Percentiles rank a stretch among this genome's conserved stretches.
phyloP scores from a whole-genome alignment of 2,113 vertebrate species.

The Myrmecophaga tridactyla region DNA sequence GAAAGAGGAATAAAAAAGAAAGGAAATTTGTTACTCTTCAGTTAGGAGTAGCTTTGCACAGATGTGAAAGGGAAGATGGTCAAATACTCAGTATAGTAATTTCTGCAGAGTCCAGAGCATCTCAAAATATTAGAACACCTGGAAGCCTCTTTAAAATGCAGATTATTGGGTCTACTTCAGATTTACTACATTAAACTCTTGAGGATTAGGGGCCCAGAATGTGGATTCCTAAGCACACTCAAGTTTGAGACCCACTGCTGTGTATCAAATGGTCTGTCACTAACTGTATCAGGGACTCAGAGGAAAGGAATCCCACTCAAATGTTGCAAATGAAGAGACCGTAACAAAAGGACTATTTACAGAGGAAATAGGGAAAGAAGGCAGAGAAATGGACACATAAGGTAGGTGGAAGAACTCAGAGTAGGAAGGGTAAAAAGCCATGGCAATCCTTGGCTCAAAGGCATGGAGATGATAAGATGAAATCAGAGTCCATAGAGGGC shows the following conservation, averaged over 20 bases:
- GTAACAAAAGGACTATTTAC: not conserved
- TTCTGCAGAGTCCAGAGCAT: not conserved
- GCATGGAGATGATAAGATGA: accelerated
- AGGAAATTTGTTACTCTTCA: not conserved
- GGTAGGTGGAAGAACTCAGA: not conserved
- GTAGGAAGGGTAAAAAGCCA: not conserved
- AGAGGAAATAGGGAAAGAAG: not conserved
- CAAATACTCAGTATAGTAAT: not conserved
- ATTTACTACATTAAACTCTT: not conserved
- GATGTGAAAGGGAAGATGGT: not conserved
- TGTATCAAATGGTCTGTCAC: not conserved
- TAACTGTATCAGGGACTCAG: not conserved
- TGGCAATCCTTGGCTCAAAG: no score
- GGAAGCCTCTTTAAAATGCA: not conserved
- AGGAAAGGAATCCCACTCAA: not conserved
- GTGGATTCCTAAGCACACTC: not conserved
- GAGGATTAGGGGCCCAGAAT: not conserved
- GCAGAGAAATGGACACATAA: not conserved
- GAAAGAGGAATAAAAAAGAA: not conserved
- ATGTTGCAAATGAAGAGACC: not conserved
- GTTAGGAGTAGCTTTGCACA: not conserved
- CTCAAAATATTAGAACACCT: not conserved
- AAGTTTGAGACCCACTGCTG: not conserved
- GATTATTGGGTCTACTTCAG: not conserved
- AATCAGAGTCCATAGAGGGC: not conserved